phyloP scores from a whole-genome alignment of 2,113 vertebrate species.

The Corynorhinus townsendii region DNA sequence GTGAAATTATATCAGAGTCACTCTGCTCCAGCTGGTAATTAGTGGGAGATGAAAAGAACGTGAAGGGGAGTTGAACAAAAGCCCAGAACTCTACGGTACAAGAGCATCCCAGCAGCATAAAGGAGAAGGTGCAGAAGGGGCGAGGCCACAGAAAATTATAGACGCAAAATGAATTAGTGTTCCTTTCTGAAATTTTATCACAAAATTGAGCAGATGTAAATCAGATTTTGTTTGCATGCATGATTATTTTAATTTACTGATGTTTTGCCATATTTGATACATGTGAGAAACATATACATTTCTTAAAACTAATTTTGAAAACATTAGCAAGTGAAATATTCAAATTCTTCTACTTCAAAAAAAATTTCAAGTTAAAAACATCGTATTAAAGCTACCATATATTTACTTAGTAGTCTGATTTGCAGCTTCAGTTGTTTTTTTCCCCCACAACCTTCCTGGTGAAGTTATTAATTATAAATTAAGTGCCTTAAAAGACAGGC shows the following conservation, averaged over 20 bases:
- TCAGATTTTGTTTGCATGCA: not conserved
- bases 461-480: conserved; percentile 28
- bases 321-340: not conserved
- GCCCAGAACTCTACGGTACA: not conserved
- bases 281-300: not conserved
- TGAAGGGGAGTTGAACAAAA: not conserved
- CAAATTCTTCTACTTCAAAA: not conserved
- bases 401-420: not conserved
- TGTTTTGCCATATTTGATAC: not conserved
- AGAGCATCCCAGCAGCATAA: not conserved
- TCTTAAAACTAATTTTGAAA: not conserved
- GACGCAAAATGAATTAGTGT: not conserved
- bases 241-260: not conserved
- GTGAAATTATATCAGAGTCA: not conserved
- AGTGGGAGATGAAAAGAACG: not conserved
- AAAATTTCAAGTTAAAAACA: not conserved
- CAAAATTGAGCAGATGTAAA: not conserved
- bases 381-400: not conserved
- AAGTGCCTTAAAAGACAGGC: conserved; percentile 6
- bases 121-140: not conserved
- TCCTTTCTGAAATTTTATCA: not conserved
- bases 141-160: not conserved
- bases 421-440: not conserved
- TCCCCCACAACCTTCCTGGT: not conserved
- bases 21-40: not conserved